Evolutionary conservation across 2,113 vertebrate genomes (phyloP).

Genomic region (Delphinapterus leucas): DNA sequence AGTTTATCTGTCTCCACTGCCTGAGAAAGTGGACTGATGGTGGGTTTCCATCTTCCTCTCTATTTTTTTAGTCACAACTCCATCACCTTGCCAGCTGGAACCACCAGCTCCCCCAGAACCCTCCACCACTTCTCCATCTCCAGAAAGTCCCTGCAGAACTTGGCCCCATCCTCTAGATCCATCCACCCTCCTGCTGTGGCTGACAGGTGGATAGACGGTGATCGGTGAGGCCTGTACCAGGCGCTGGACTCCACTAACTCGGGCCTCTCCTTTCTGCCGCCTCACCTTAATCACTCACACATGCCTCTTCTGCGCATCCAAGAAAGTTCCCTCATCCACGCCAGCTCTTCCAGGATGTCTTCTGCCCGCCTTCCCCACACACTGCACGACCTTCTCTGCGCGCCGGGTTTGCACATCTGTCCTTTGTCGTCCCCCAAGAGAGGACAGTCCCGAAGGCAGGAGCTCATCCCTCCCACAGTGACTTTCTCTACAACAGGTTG

Average conservation of each 20-base stretch:
- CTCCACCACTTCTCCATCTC: conserved; percentile 47
- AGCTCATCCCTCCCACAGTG: background rate
- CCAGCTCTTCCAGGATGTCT: background rate
- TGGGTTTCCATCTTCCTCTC: conserved; percentile 51
- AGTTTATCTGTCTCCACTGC: conserved; percentile 59
- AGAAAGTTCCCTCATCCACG: background rate
- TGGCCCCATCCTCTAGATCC: background rate
- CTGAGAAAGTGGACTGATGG: conserved; percentile 73
- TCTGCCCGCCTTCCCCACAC: background rate
- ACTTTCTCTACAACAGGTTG: background rate
- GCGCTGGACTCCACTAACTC: background rate
- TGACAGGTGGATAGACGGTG: background rate
- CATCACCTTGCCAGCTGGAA: conserved; percentile 75
- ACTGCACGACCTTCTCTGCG: rapidly evolving
- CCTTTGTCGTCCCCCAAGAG: background rate
- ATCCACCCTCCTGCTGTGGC: rapidly evolving
- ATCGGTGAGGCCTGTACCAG: background rate
- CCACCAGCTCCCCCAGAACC: conserved; percentile 17
- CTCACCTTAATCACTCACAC: background rate
- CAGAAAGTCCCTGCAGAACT: background rate
- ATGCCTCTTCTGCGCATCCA: no score
- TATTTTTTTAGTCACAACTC: conserved; percentile 72
- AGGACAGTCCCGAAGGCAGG: background rate
- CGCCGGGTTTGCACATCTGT: background rate
- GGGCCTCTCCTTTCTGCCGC: background rate